A percentile compares a stretch with the other conserved stretches of the same genome.
Evolutionary conservation across 2,888 invertebrate species (phyloP).

Genomic region (Odontomyia ornata): DNA sequence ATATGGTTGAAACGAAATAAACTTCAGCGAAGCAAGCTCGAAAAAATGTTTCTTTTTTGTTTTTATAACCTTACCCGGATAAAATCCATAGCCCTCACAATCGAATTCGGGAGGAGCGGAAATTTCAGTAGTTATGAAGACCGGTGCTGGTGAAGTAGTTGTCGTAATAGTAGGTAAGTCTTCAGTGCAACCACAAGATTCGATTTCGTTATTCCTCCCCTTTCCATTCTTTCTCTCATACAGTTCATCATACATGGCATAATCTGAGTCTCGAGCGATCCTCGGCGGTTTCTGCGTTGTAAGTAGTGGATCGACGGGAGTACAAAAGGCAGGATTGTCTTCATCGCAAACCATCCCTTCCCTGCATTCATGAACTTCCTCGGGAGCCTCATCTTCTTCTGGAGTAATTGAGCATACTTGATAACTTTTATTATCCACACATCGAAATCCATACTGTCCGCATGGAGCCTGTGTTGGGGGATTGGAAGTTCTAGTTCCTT

Average conservation of each 20-base stretch:
- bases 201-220: background rate
- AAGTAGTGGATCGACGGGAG: constrained; percentile 47
- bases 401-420: constrained; percentile 50
- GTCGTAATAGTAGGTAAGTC: background rate
- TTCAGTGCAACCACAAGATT: constrained; percentile 1
- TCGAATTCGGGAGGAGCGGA: constrained; percentile 44
- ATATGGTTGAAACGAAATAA: too few relatives aligned
- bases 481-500: background rate
- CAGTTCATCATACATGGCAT: constrained; percentile 28
- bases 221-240: constrained; percentile 21
- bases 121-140: constrained; percentile 33
- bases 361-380: constrained; percentile 47
- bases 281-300: constrained; percentile 2
- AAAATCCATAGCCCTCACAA: constrained; percentile 52
- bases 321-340: constrained; percentile 53
- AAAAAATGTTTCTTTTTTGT: too few relatives aligned
- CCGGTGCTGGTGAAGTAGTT: background rate
- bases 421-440: constrained; percentile 49
- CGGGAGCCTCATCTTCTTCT: constrained; percentile 48
- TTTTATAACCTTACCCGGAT: constrained; percentile 50
- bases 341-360: constrained; percentile 52
- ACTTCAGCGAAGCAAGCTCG: too few relatives aligned
- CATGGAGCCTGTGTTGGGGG: constrained; percentile 42
- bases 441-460: constrained; percentile 53
- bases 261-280: background rate